Evolutionary conservation across 2,797 vertebrate species (phyloP).

Genomic region (Tapirus indicus): DNA sequence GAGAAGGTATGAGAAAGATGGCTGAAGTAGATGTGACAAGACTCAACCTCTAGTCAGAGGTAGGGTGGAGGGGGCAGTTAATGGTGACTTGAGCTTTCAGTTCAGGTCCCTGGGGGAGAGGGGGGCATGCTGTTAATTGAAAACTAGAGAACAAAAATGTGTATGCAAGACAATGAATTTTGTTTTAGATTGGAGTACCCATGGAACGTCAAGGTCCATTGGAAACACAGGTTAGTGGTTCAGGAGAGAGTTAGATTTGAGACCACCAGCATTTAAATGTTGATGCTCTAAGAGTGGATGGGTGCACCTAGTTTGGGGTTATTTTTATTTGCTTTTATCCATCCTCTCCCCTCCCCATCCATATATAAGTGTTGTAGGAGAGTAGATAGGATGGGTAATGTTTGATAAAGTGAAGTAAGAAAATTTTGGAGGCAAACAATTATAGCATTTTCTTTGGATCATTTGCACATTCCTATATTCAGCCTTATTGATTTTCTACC

Average conservation of each 20-base stretch:
- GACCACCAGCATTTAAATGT: neutral
- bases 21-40: rapidly evolving
- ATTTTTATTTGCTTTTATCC: neutral
- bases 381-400: neutral
- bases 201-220: neutral
- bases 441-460: neutral
- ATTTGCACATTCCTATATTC: neutral
- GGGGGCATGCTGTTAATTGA: neutral
- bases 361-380: no score
- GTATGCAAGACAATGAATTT: neutral
- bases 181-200: neutral
- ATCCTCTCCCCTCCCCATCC: neutral
- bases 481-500: neutral
- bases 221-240: neutral
- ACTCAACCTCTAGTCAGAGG: neutral
- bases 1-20: neutral
- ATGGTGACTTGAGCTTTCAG: neutral
- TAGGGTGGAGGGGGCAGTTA: neutral
- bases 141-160: neutral
- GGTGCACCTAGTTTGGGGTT: neutral
- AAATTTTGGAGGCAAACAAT: neutral
- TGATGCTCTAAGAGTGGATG: neutral
- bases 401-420: neutral
- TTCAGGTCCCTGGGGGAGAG: neutral
- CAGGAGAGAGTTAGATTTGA: neutral